A percentile compares a stretch with the other conserved stretches of the same genome.
Evolutionary conservation across 2,888 invertebrate genomes (phyloP).

Genomic region (Pterostichus niger): DNA sequence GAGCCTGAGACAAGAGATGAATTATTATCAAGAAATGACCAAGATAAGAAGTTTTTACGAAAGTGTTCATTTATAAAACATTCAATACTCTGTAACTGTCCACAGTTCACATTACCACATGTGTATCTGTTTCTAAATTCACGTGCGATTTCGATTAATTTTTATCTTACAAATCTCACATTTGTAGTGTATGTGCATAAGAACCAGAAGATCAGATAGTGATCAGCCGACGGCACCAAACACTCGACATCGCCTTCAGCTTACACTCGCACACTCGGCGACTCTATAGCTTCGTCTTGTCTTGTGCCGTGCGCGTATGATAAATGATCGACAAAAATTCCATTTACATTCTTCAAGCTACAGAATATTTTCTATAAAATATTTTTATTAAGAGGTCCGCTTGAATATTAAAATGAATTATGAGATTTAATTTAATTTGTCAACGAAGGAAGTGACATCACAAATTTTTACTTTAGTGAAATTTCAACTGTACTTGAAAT

Average conservation of each 20-base stretch:
- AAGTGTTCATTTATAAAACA: background rate
- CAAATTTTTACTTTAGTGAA: background rate
- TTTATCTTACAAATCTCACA: too few species aligned
- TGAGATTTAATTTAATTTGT: conserved; percentile 43
- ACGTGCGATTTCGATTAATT: too few species aligned
- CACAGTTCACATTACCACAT: background rate
- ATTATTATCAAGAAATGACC: too few species aligned
- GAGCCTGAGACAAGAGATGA: too few species aligned
- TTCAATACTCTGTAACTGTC: background rate
- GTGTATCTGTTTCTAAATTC: background rate
- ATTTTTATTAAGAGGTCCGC: conserved; percentile 41
- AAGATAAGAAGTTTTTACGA: background rate
- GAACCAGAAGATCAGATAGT: too few species aligned
- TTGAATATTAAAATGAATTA: conserved; percentile 30
- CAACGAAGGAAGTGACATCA: conserved; percentile 25
- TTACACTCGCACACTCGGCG: too few species aligned
- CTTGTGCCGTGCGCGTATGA: conserved; percentile 34
- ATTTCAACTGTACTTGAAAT: background rate
- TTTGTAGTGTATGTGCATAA: too few species aligned
- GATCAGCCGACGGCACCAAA: too few species aligned
- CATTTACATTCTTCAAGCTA: conserved; percentile 38
- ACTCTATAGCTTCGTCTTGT: background rate
- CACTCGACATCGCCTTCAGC: too few species aligned
- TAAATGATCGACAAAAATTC: conserved; percentile 54
- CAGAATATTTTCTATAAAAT: conserved; percentile 51